These are phyloP conservation scores for Xestobium rufovillosum DNA, from an alignment of 2,888 invertebrate species.

Conservation along the genomic window DNA sequence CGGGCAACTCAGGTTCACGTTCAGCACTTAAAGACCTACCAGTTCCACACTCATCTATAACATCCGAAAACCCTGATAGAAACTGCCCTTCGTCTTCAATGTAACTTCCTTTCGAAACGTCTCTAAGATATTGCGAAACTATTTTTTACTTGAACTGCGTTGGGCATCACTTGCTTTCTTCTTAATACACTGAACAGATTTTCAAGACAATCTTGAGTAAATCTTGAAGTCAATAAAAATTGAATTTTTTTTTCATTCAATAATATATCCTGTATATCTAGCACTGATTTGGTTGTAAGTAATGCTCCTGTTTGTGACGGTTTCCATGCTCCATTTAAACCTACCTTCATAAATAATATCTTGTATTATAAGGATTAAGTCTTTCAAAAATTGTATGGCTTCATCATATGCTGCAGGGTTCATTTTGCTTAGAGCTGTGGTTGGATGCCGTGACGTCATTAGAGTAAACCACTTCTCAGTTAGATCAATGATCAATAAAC, in stretches of 20 bases:
- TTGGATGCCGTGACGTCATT: too few species aligned
- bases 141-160: conserved; percentile 12
- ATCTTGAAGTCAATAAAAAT: conserved; percentile 12
- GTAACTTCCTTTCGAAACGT: conserved; percentile 13
- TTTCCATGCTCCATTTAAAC: conserved; percentile 9
- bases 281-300: conserved; percentile 12
- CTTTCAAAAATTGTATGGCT: conserved; percentile 10
- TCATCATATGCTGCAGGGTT: conserved; percentile 7
- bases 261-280: conserved; percentile 9
- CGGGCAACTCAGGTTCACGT: neutral
- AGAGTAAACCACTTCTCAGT: too few species aligned
- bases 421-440: too few species aligned
- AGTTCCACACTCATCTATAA: conserved; percentile 10
- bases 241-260: conserved; percentile 7
- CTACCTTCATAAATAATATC: too few species aligned
- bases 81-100: conserved; percentile 12
- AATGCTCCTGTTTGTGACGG: conserved; percentile 11
- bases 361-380: conserved; percentile 8
- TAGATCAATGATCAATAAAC: too few species aligned
- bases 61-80: conserved; percentile 9
- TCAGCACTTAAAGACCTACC: too few species aligned
- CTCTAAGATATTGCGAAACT: conserved; percentile 14
- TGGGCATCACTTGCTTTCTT: conserved; percentile 11
- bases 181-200: conserved; percentile 11
- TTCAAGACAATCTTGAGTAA: conserved; percentile 9